Percentiles rank a stretch among this genome's conserved stretches.
Evolutionary conservation across 2,888 invertebrate genomes (phyloP).

Genomic region (Prenolepis imparis): DNA sequence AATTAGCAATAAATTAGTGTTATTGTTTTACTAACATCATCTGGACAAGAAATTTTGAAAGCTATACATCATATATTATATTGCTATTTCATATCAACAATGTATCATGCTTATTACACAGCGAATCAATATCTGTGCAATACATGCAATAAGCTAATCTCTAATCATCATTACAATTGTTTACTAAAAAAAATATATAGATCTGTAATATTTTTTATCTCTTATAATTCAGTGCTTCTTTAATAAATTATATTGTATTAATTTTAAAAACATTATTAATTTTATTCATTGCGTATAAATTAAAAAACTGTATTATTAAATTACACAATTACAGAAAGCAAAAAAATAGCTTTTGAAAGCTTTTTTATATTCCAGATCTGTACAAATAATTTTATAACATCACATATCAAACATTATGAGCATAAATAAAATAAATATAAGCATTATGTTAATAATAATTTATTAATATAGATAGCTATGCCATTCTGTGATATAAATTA

Average conservation of each 20-base stretch:
- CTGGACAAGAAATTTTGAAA: constrained; percentile 13
- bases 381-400: constrained; percentile 20
- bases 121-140: neutral
- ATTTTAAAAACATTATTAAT: constrained; percentile 2
- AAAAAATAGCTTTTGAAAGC: constrained; percentile 14
- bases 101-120: neutral
- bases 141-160: neutral
- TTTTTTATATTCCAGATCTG: neutral
- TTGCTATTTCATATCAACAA: neutral
- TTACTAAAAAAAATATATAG: neutral
- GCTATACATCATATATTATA: neutral
- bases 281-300: neutral
- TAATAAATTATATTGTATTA: neutral
- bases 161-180: neutral
- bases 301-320: neutral
- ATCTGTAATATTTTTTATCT: constrained; percentile 4
- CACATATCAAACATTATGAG: neutral
- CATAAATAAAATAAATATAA: constrained; percentile 6
- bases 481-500: constrained; percentile 57
- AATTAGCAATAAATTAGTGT: neutral
- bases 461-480: constrained; percentile 31
- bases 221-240: neutral
- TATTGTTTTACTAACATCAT: neutral
- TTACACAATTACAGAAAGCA: constrained; percentile 8
- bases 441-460: constrained; percentile 26